Evolutionary conservation across 1,140 invertebrate species (phyloP), one percentile per base, ranked within the genome.

Genomic region (Zaprionus inermis): DNA sequence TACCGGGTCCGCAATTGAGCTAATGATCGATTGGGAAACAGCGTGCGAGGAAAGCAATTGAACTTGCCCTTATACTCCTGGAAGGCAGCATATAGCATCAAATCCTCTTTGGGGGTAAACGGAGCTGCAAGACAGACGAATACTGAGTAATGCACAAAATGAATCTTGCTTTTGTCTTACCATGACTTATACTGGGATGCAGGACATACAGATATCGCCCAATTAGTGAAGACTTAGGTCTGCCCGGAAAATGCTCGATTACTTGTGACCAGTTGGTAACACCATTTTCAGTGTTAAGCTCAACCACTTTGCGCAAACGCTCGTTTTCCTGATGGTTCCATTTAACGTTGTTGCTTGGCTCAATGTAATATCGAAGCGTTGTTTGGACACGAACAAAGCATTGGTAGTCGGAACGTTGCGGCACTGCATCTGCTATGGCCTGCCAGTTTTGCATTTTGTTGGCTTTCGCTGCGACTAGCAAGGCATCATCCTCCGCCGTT

Each of bases 231-330:
- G 93, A 93, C 79, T 95, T 95, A 0, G 93, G 94, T 76, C 94
- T 92, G 36, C 93, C 93, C 6, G 93, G 92, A 91, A 96, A 94
- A 38, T 94, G 93, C 36, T 92, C 92, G 9, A 94, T 92, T 1
- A 96, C 93, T 63, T 93, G 94, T 1, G 93, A 92, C 95, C 96
- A 96, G 6, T 95, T 94, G 60, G 95, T 94, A 22, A 94, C 94
- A 58, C 94, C 92, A 18, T 95, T 95, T 11, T 94, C 92, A 56
- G 91, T 93, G 55, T 94, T 93, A 61, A 92, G 92, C 14, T 94
- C 90, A 1, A 96, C 93, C 18, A 95, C 60, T 56, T 93, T 89
- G 14, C 92, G 75, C 1, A 96, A 85, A 57, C 92, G 93, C 44
- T 93, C 86, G 74, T 96, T 94, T 82, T 96, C 95, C 70, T 93